Base-by-base conservation (phyloP, 1,140 invertebrate species). In the Apis florea region DNA sequence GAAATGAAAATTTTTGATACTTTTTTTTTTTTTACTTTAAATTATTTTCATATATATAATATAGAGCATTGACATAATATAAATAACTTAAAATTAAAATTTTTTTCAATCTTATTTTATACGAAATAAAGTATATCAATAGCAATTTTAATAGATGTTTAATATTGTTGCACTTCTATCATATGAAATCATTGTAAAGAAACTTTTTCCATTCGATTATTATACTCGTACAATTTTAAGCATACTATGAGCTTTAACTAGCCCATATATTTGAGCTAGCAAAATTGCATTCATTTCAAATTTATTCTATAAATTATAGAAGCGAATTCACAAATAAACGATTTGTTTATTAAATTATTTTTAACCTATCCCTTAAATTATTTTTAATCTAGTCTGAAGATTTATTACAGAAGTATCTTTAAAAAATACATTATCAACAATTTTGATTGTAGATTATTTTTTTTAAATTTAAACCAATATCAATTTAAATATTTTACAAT, bases 241-340 rank as follows among this genome's bases (percentile, higher is more conserved):
- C 73, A 64, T 83, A 86, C 61, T 74, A 82, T 58, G 81, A 86
- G 79, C 83, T 86, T 85, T 83, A 85, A 85, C 75, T 79, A 58
- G 53, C 51, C 56, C 53, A 21, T 53, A 49, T 79, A 81, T 75
- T 49, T 74, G 77, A 67, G 53, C 51, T 54, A 56, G 53, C 61
- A 21, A 69, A 80, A 63, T 51, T 15, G 82, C 83, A 84, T 80
- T 63, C 26, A 40, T 56, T 83, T 73, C 51, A 58, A 56, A 80
- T 67, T 84, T 68, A 89, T 79, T 86, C 61, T 31, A 54, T 75
- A 66, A 66, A 58, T 31, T 54, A 40, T 40, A 72, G 31, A 15
- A 17, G 21, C 61, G 26, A 61, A 53, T 53, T 17, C 53, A 19
- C 47, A 40, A 58, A 47, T 21, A 40, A 56, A 53, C 49, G 59